Conservation (phyloP, 2,113 vertebrate genomes). For the Cynopterus brachyotis region DNA sequence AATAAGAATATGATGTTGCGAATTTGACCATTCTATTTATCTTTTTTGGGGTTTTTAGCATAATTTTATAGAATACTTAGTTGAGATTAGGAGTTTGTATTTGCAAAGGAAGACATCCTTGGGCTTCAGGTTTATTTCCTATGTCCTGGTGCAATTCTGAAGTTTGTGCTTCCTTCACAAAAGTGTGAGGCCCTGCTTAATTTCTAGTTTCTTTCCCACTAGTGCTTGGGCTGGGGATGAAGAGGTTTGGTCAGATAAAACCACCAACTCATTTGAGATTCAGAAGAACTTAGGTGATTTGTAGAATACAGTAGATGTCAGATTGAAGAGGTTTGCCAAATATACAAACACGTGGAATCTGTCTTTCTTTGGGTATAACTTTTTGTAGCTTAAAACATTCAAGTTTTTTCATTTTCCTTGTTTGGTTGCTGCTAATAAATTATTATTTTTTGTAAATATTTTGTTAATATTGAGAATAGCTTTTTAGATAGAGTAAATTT, state of each 20-base stretch:
- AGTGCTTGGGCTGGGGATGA: not conserved
- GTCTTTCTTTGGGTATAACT: not conserved
- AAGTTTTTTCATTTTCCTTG: not conserved
- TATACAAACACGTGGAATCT: too few species aligned
- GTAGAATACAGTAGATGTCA: not conserved
- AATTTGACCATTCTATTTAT: not conserved
- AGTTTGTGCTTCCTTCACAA: not conserved
- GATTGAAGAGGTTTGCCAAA: not conserved
- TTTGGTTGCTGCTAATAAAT: not conserved
- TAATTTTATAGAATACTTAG: not conserved
- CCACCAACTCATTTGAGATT: not conserved
- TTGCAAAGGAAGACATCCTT: too few species aligned
- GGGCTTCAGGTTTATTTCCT: fast-evolving
- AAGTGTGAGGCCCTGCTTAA: not conserved
- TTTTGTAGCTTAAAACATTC: not conserved
- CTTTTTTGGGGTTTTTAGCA: not conserved
- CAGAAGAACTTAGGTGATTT: not conserved
- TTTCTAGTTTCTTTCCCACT: not conserved
- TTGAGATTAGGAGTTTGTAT: not conserved
- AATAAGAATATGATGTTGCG: not conserved
- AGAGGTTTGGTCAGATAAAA: not conserved
- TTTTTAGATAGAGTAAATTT: not conserved
- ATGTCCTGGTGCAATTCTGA: not conserved
- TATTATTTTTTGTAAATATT: not conserved
- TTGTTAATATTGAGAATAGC: not conserved